These are phyloP conservation scores for Trochalopteron elliotii DNA, from an alignment of 2,113 vertebrate species.

Conservation along the genomic window DNA sequence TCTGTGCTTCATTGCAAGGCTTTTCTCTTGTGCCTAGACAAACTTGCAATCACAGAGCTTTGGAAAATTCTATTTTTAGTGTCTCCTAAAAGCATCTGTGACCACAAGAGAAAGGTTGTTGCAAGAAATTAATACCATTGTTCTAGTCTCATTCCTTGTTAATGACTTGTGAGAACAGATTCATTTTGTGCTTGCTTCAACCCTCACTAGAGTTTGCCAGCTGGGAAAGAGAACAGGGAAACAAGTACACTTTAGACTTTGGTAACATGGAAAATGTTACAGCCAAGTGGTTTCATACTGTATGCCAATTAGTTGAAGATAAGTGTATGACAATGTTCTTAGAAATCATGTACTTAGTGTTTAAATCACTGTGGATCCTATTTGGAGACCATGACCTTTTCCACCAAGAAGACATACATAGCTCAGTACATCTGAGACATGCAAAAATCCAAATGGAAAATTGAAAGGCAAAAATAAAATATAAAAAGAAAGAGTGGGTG, in stretches of 20 bases:
- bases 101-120: not conserved
- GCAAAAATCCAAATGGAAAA: not conserved
- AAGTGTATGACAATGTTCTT: not conserved
- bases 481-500: not conserved
- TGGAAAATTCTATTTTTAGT: not conserved
- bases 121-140: not conserved
- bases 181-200: not conserved
- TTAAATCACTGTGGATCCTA: not conserved
- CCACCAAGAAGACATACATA: not conserved
- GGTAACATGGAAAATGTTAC: constrained; percentile 22
- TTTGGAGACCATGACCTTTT: constrained; percentile 37
- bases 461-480: not conserved
- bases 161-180: not conserved
- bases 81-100: constrained; percentile 1
- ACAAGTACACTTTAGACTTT: not conserved
- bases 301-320: not conserved
- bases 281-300: not conserved
- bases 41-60: not conserved
- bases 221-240: not conserved
- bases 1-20: not conserved
- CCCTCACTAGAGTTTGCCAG: not conserved
- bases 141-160: not conserved
- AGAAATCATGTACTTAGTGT: not conserved
- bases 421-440: not conserved
- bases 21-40: not conserved